Evolutionary conservation across 2,888 invertebrate species (phyloP), one percentile per base, ranked within the genome.

Genomic region (Malacosoma neustria): DNA sequence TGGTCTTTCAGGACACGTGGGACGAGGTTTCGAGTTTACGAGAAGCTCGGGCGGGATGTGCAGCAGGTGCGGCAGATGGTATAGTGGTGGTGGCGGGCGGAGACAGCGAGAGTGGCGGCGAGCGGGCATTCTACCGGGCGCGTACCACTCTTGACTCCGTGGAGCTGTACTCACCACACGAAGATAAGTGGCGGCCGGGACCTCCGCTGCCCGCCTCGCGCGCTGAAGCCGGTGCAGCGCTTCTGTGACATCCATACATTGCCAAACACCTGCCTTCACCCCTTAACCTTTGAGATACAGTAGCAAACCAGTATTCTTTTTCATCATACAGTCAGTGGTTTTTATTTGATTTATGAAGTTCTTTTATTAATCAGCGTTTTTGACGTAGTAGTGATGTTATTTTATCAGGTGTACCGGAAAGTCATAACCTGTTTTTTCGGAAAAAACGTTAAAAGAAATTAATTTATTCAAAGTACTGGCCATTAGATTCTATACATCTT

Each of bases 191-290:
- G 97, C 88, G 89, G 47, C 87, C 91, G 54, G 92, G 93, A 49
- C 92, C 93, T 33, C 88, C 92, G 44, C 87, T 97, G 64, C 94
- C 95, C 13, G 92, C 93, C 62, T 92, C 93, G 53, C 89, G 96
- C 46, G 93, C 95, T 37, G 96, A 96, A 77, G 95, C 95, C 32
- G 95, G 94, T 42, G 94, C 94, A 44, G 93, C 94, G 39, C 92
- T 95, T 61, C 91, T 91, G 66, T 91, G 90, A 89, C 87, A 52
- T 43, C 6, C n/a, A n/a, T n/a, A n/a, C n/a, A n/a, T n/a, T n/a
- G n/a, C n/a, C n/a, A n/a, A n/a, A n/a, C n/a, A n/a, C n/a, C n/a
- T n/a, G n/a, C n/a, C n/a, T n/a, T n/a, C n/a, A n/a, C n/a, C n/a
- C n/a, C n/a, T n/a, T n/a, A n/a, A n/a, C n/a, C n/a, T n/a, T n/a